Evolutionary conservation across 2,113 vertebrate species (phyloP).

Genomic region (Setophaga kirtlandii): DNA sequence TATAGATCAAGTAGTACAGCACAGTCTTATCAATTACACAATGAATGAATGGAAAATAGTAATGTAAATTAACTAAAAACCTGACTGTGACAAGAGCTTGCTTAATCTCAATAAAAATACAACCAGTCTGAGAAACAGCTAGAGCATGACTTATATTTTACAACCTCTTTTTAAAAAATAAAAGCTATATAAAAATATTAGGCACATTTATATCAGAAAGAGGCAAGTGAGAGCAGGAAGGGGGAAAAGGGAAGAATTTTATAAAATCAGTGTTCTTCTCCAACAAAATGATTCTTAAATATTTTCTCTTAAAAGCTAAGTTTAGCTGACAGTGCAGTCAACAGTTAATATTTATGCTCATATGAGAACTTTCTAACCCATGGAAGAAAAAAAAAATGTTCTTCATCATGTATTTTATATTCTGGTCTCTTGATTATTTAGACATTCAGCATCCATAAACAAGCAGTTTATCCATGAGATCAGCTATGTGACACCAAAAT

Average conservation of each 20-base stretch:
- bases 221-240: background rate
- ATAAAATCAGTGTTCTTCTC: background rate
- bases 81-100: background rate
- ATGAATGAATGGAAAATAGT: background rate
- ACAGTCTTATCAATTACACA: background rate
- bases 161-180: background rate
- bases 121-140: background rate
- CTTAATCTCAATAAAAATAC: background rate
- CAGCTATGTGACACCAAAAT: slow-evolving; percentile 48
- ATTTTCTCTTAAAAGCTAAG: background rate
- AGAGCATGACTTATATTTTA: background rate
- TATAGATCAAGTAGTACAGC: background rate
- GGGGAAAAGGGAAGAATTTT: background rate
- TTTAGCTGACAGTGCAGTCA: background rate
- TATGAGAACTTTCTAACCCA: background rate
- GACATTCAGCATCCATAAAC: slow-evolving; percentile 54
- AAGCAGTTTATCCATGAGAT: slow-evolving; percentile 52
- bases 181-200: background rate
- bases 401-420: background rate
- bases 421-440: slow-evolving; percentile 40
- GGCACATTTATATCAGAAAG: background rate
- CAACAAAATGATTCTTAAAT: background rate
- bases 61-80: background rate
- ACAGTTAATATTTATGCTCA: background rate
- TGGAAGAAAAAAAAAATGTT: background rate